Evolutionary conservation across 2,113 vertebrate genomes (phyloP).

Genomic region (Lontra canadensis): DNA sequence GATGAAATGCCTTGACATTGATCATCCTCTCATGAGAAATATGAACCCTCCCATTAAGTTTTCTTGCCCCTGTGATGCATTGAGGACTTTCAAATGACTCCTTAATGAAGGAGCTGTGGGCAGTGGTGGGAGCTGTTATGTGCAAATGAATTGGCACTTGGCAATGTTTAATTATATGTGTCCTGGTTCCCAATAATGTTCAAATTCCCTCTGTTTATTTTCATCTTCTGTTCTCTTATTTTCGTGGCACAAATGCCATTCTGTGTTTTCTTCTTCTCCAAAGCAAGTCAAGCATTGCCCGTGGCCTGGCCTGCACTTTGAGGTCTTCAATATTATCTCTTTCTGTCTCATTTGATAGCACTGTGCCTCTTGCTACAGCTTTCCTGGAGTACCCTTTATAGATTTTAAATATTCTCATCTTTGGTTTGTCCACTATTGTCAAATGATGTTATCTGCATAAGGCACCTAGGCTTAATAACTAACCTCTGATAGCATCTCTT

Average conservation of each 20-base stretch:
- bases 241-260: neutral
- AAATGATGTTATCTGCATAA: neutral
- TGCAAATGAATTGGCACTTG: neutral
- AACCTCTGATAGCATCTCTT: neutral
- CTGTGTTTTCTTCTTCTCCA: neutral
- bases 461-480: neutral
- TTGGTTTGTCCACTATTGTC: neutral
- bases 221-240: neutral
- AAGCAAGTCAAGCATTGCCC: neutral
- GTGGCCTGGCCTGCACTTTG: neutral
- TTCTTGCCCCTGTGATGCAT: neutral
- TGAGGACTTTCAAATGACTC: neutral
- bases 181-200: neutral
- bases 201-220: neutral
- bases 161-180: neutral
- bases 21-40: neutral
- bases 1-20: neutral
- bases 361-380: neutral
- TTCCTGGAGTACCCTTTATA: neutral
- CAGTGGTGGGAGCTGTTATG: neutral
- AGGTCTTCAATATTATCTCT: neutral
- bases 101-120: neutral
- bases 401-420: constrained; percentile 7
- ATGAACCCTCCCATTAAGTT: neutral
- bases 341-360: neutral